Conservation (phyloP, 2,113 vertebrate genomes). For the Poicephalus meyeri region DNA sequence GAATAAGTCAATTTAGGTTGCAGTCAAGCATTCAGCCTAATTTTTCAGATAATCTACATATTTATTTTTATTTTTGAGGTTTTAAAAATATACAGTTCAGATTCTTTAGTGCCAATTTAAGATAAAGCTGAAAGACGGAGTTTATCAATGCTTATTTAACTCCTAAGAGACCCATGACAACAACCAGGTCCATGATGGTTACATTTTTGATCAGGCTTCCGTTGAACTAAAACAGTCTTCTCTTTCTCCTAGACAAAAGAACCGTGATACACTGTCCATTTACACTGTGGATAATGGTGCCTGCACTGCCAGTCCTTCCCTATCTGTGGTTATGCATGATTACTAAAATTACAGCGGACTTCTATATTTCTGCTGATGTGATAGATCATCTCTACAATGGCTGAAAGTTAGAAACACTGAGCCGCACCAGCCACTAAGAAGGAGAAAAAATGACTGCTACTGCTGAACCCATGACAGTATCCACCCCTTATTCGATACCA, state of each 20-base stretch:
- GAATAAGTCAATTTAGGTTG: background rate
- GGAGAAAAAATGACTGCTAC: no score
- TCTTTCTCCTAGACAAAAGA: background rate
- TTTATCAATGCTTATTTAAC: background rate
- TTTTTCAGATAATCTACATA: background rate
- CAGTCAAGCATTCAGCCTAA: background rate
- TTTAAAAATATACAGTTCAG: background rate
- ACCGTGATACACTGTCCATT: background rate
- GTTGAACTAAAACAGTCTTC: background rate
- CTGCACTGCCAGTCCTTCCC: background rate
- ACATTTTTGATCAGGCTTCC: background rate
- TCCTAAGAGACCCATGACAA: background rate
- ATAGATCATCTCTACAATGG: no score
- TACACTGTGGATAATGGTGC: background rate
- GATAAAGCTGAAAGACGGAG: background rate
- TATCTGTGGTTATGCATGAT: background rate
- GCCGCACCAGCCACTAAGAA: no score
- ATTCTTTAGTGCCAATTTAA: background rate
- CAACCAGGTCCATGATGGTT: background rate
- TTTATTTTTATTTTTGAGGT: background rate
- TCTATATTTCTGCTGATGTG: background rate
- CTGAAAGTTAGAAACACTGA: no score
- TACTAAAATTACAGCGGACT: background rate
- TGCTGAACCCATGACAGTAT: no score
- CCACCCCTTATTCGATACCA: no score